phyloP scores from a whole-genome alignment of 2,797 vertebrate genomes.

The Chlorospingus flavigularis region DNA sequence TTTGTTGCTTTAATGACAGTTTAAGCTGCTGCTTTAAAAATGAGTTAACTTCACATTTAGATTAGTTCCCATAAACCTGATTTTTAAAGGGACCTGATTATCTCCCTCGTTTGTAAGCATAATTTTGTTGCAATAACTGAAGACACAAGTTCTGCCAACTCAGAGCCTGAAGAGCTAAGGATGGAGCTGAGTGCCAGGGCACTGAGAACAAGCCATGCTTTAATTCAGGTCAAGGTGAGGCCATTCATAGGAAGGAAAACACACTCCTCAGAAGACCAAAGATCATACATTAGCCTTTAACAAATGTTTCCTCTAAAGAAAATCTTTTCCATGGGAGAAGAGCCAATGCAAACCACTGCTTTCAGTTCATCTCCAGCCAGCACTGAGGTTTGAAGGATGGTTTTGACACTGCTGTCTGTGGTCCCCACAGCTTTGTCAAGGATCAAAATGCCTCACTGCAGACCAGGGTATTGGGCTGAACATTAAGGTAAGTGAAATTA shows the following conservation, averaged over 20 bases:
- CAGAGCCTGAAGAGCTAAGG: not conserved
- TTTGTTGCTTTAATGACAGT: slow-evolving; percentile 34
- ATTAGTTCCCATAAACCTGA: slow-evolving; percentile 43
- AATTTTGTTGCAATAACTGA: slow-evolving; percentile 4
- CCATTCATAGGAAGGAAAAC: not conserved
- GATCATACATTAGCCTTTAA: not conserved
- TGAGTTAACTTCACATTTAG: slow-evolving; percentile 52
- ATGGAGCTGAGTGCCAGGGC: not conserved
- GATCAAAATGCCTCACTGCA: not conserved
- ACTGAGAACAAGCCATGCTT: not conserved
- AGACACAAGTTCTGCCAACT: not conserved
- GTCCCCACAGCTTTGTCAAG: not conserved
- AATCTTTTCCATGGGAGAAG: not conserved
- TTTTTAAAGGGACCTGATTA: slow-evolving; percentile 46
- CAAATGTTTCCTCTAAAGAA: not conserved
- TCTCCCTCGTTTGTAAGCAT: not conserved
- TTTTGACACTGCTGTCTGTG: not conserved
- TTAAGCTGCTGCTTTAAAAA: slow-evolving; percentile 57
- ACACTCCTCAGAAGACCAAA: not conserved
- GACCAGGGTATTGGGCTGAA: not conserved
- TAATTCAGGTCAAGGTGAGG: not conserved
- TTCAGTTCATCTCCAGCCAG: not conserved
- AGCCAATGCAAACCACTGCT: not conserved
- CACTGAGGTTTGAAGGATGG: not conserved
- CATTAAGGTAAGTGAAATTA: not conserved